Percentiles rank a stretch among this genome's conserved stretches.
Conservation (phyloP, 2,113 vertebrate species). For the Paramormyrops kingsleyae region DNA sequence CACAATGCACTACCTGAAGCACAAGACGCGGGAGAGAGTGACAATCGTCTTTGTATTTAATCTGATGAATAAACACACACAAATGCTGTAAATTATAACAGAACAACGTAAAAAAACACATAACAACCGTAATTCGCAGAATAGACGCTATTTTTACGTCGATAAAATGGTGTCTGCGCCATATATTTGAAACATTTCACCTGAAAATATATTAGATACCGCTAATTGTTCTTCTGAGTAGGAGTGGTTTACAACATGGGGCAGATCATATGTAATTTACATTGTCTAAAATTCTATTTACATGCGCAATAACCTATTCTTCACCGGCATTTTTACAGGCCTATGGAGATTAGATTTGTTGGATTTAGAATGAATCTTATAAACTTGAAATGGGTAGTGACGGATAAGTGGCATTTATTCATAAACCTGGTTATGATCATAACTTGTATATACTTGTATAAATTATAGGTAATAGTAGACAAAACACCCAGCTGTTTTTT, state of each 20-base stretch:
- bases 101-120: not conserved
- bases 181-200: not conserved
- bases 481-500: not conserved
- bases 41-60: slow-evolving; percentile 8
- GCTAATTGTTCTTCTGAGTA: not conserved
- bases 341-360: not conserved
- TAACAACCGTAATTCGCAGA: not conserved
- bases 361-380: not conserved
- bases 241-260: not conserved
- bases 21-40: not conserved
- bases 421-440: not conserved
- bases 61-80: slow-evolving; percentile 4
- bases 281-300: not conserved
- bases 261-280: not conserved
- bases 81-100: not conserved
- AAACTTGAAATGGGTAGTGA: not conserved
- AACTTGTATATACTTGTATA: slow-evolving; percentile 1
- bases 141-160: not conserved
- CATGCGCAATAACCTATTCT: not conserved
- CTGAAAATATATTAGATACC: slow-evolving; percentile 4
- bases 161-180: not conserved
- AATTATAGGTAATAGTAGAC: not conserved
- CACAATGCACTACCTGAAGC: not conserved
- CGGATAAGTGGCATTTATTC: not conserved
- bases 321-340: not conserved